Percentiles rank a stretch among this genome's conserved stretches.
Evolutionary conservation across 2,888 invertebrate genomes (phyloP).

Genomic region (Beris morrisii): DNA sequence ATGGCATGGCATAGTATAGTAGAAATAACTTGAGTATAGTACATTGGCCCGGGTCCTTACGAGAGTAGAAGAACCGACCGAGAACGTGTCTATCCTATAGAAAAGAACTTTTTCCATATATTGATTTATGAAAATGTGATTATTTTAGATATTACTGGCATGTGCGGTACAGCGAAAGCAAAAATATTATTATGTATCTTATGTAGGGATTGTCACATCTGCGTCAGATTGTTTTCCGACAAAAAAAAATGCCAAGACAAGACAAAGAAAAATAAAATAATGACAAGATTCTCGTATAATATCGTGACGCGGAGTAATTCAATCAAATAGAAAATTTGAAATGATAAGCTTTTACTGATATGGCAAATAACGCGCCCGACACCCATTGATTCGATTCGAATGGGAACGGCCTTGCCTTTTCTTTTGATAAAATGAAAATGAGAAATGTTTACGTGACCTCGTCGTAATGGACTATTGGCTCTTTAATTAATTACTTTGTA

Average conservation of each 20-base stretch:
- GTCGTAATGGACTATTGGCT: background rate
- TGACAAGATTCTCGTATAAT: background rate
- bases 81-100: conserved; percentile 10
- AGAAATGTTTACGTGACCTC: conserved; percentile 4
- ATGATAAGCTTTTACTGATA: too few species aligned
- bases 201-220: conserved; percentile 26
- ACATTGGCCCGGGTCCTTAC: conserved; percentile 10
- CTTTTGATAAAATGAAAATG: conserved; percentile 1
- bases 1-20: conserved; percentile 18
- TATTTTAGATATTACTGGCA: conserved; percentile 28
- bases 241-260: too few species aligned
- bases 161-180: conserved; percentile 24
- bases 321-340: too few species aligned
- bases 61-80: background rate
- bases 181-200: conserved; percentile 21
- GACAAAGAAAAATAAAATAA: background rate
- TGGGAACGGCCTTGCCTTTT: background rate
- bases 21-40: conserved; percentile 9
- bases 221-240: conserved; percentile 10
- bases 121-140: conserved; percentile 36
- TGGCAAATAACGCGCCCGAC: too few species aligned
- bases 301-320: background rate
- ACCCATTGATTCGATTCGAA: too few species aligned
- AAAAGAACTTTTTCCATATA: conserved; percentile 20
- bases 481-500: background rate